These are phyloP conservation scores for Patella depressa DNA, from an alignment of 2,888 invertebrate genomes.

Conservation along the genomic window DNA sequence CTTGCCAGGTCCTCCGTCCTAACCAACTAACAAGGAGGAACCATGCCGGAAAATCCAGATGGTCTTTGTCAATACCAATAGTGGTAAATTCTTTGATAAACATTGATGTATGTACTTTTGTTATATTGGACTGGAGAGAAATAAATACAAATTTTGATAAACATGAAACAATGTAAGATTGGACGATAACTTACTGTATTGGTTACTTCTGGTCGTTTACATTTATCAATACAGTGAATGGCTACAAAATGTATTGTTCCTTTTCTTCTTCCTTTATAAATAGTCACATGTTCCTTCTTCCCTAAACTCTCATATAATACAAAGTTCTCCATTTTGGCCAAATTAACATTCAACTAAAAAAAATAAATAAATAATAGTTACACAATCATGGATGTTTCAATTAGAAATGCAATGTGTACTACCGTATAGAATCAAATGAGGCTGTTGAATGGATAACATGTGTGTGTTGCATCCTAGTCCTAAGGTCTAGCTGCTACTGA, in stretches of 20 bases:
- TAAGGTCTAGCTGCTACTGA: background rate
- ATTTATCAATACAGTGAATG: slow-evolving; percentile 71
- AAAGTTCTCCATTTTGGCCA: slow-evolving; percentile 70
- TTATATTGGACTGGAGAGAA: no score
- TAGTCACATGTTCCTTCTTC: slow-evolving; percentile 65
- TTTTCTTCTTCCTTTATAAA: slow-evolving; percentile 72
- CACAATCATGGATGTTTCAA: background rate
- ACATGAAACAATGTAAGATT: no score
- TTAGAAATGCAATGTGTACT: background rate
- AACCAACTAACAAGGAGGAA: no score
- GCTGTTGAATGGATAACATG: no score
- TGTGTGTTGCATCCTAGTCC: background rate
- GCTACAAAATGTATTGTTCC: slow-evolving; percentile 72
- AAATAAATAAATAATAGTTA: background rate
- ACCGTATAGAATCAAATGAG: background rate
- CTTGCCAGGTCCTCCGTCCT: no score
- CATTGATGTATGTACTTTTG: no score
- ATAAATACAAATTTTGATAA: no score
- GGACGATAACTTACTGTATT: slow-evolving; percentile 64
- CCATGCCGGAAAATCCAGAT: no score
- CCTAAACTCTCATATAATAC: slow-evolving; percentile 71
- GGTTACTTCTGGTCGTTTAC: slow-evolving; percentile 69
- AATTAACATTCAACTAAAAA: background rate
- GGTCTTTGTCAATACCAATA: no score
- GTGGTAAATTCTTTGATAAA: no score